phyloP scores from a whole-genome alignment of 2,888 invertebrate species.

The Nephrotoma appendiculata region DNA sequence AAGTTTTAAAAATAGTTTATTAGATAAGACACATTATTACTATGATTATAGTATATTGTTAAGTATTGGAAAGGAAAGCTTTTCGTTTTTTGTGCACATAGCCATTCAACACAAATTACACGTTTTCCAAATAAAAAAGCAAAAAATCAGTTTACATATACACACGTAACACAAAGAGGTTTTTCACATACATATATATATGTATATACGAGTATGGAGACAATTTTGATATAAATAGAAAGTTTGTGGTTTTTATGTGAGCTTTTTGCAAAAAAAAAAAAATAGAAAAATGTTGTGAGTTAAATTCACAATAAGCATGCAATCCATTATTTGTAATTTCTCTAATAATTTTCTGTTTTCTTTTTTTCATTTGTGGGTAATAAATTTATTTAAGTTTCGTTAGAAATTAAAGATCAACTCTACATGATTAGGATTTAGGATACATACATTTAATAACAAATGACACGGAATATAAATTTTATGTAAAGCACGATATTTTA shows the following conservation, averaged over 20 bases:
- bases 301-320: background rate
- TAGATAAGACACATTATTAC: background rate
- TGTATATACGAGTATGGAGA: background rate
- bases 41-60: background rate
- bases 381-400: background rate
- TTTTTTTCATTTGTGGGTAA: background rate
- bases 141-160: background rate
- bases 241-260: background rate
- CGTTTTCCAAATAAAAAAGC: background rate
- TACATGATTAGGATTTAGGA: too few species aligned
- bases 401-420: background rate
- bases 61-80: background rate
- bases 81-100: background rate
- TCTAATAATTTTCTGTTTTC: background rate
- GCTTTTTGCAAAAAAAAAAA: background rate
- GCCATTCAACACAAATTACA: background rate
- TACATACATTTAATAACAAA: too few species aligned
- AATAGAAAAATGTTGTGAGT: background rate
- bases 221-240: background rate
- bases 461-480: too few species aligned
- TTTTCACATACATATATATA: background rate
- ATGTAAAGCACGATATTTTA: too few species aligned
- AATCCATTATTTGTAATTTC: background rate
- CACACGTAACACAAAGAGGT: background rate
- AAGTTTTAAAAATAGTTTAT: background rate